These are phyloP conservation scores for Nibea coibor DNA, from an alignment of 2,113 vertebrate genomes.

Conservation along the genomic window DNA sequence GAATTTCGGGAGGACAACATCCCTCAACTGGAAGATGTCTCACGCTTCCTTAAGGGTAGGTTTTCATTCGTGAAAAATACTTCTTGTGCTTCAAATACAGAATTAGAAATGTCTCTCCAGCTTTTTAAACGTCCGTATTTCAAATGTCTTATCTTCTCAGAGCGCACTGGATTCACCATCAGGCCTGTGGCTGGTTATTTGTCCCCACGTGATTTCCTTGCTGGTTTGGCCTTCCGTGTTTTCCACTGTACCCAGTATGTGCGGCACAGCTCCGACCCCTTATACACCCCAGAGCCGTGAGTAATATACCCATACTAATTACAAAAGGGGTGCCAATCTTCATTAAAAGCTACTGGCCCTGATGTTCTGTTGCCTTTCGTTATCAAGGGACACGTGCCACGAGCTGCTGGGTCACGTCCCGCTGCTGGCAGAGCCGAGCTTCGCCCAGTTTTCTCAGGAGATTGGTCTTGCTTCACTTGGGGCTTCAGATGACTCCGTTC, in stretches of 20 bases:
- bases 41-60: constrained; percentile 93
- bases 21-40: constrained; percentile 97
- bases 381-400: constrained; percentile 94
- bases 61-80: neutral
- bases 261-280: constrained; percentile 95
- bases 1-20: constrained; percentile 96
- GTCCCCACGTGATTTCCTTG: constrained; percentile 96
- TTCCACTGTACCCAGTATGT: constrained; percentile 99
- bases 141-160: constrained; percentile 79
- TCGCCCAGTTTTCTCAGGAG: constrained; percentile 99
- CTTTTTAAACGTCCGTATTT: neutral
- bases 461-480: constrained; percentile 97
- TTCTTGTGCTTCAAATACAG: neutral
- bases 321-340: neutral
- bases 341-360: neutral
- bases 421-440: constrained; percentile 96
- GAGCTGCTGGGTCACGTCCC: constrained; percentile 97
- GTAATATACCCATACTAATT: constrained; percentile 64
- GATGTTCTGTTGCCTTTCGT: constrained; percentile 11
- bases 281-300: constrained; percentile 99
- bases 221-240: constrained; percentile 96
- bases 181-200: constrained; percentile 96
- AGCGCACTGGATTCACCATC: constrained; percentile 94
- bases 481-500: constrained; percentile 94
- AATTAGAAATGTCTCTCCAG: neutral